Percentiles rank a stretch among this genome's conserved stretches.
These are phyloP conservation scores for Drosophila micromelanica DNA, from an alignment of 1,140 invertebrate species.

Conservation along the genomic window DNA sequence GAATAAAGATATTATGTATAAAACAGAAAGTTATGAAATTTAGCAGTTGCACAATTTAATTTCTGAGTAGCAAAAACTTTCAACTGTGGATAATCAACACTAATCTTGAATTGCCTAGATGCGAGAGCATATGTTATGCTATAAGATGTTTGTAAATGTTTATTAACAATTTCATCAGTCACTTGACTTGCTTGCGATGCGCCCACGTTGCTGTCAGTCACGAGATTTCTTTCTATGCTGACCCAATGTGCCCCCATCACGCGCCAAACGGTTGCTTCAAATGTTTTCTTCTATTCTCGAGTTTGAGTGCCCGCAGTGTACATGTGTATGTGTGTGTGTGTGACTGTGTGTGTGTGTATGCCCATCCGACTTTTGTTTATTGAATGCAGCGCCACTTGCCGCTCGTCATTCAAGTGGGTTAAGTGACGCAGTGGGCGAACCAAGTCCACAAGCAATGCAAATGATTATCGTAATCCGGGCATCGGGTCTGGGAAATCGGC, in stretches of 20 bases:
- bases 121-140: not conserved
- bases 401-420: slow-evolving; percentile 28
- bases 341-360: not conserved
- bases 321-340: not conserved
- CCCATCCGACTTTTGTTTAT: slow-evolving; percentile 31
- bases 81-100: not conserved
- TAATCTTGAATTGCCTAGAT: not conserved
- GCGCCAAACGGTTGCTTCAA: slow-evolving; percentile 32
- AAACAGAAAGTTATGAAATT: too few relatives aligned
- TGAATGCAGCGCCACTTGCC: slow-evolving; percentile 28
- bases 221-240: slow-evolving; percentile 36
- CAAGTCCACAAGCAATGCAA: not conserved
- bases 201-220: slow-evolving; percentile 44
- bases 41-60: not conserved
- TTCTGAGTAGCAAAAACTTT: not conserved
- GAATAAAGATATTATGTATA: too few relatives aligned
- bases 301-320: not conserved
- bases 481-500: not conserved
- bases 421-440: slow-evolving; percentile 31
- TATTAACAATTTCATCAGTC: slow-evolving; percentile 45
- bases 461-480: slow-evolving; percentile 28
- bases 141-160: slow-evolving; percentile 13
- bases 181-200: slow-evolving; percentile 28
- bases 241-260: slow-evolving; percentile 34
- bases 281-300: slow-evolving; percentile 12